Conservation (phyloP, 64 coral and sea anemone species). For the Stylophora pistillata region DNA sequence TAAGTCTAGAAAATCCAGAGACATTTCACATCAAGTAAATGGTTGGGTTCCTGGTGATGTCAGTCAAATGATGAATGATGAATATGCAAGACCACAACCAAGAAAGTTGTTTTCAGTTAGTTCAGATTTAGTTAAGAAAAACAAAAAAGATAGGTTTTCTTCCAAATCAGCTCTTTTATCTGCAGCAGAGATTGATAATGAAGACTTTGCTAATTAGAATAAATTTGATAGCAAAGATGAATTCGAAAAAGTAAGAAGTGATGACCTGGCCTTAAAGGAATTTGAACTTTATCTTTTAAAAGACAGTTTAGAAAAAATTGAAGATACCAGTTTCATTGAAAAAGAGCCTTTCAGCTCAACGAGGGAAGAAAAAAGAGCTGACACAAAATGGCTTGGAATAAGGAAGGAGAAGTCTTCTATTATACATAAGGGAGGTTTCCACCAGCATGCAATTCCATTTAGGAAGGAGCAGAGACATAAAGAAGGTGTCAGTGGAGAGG, state of each 20-base stretch:
- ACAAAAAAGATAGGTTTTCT: not conserved
- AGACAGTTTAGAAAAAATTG: not conserved
- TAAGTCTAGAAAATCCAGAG: not conserved
- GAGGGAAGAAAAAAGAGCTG: not conserved
- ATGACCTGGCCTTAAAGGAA: not conserved
- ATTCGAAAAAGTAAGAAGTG: not conserved
- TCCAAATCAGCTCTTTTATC: not conserved
- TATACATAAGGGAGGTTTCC: not conserved
- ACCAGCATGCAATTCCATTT: not conserved
- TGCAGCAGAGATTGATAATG: not conserved
- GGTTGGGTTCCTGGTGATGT: not conserved
- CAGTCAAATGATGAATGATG: not conserved
- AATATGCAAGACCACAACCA: not conserved
- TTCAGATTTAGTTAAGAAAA: not conserved
- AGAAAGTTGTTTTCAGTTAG: not conserved
- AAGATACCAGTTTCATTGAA: not conserved
- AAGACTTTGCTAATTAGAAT: not conserved
- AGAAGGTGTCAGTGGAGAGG: not conserved
- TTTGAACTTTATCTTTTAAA: not conserved
- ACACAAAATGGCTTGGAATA: not conserved
- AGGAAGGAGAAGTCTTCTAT: not conserved
- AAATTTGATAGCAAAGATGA: not conserved
- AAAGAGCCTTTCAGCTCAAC: not conserved
- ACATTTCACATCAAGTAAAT: not conserved
- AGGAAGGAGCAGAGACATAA: not conserved